Base-by-base conservation (phyloP, 2,888 invertebrate genomes). In the Fragum fragum region DNA sequence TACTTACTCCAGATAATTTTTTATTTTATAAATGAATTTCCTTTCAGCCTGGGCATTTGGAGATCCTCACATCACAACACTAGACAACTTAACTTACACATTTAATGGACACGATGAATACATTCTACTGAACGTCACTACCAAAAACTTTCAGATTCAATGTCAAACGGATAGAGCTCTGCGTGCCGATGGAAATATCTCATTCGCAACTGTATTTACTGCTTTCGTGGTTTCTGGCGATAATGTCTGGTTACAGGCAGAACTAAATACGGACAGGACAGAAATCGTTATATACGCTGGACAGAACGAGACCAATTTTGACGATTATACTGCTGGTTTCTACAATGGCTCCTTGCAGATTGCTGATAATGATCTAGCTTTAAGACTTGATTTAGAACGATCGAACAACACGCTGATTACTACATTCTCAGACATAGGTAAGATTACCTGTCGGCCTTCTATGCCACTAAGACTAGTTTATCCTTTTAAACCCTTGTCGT, bases 71-170 rank as follows among this genome's bases (percentile, higher is more conserved):
- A 73, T 85, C 14, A 28, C 42, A 6, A 85, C 85, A 6, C 26
- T 85, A 14, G 85, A 85, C 53, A 80, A 80, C 5, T 47, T 26
- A 0, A 76, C 72, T 14, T 85, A 81, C 70, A 85, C 85, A 1
- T 85, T 85, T 53, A 85, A 85, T 32, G 85, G 85, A 11, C 79
- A 74, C 23, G 85, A 80, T 3, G 83, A 83, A 72, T 85, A 85
- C 63, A 26, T 74, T 0, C 39, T 85, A 6, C 28, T 83, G 21
- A 21, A 63, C 9, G 52, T 59, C 0, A 47, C 73, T 3, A 39
- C 71, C 7, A 21, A 36, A 21, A 53, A 71, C 23, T 78, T 85
- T 71, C 52, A 83, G 29, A 72, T 85, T 28, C 85, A 85, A 69
- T 52, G 61, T 47, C 68, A 80, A 14, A 85, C 83, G 14, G 79